phyloP scores from a whole-genome alignment of 2,113 vertebrate species.

The Malurus alboscapulatus region DNA sequence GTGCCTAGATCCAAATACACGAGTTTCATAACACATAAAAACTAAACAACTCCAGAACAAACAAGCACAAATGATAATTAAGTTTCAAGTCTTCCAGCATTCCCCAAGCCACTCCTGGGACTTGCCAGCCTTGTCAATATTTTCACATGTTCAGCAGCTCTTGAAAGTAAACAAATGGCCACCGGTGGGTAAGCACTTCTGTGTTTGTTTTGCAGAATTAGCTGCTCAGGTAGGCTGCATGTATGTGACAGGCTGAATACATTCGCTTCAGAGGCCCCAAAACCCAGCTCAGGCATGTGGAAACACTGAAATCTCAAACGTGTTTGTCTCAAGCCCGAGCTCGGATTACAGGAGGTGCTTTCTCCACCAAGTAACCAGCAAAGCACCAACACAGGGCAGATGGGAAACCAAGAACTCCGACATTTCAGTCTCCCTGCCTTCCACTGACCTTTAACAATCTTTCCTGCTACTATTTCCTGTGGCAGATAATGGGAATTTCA shows the following conservation, averaged over 20 bases:
- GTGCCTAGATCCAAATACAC: not conserved
- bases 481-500: not conserved
- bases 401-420: not conserved
- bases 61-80: not conserved
- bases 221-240: not conserved
- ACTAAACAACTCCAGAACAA: conserved; percentile 11
- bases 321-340: not conserved
- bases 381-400: not conserved
- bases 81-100: not conserved
- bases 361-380: not conserved
- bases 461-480: not conserved
- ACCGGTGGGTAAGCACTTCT: not conserved
- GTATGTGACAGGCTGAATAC: not conserved
- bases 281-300: not conserved
- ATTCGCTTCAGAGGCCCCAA: not conserved
- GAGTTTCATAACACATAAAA: conserved; percentile 14
- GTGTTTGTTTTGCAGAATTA: conserved; percentile 16
- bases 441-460: not conserved
- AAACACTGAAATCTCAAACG: not conserved
- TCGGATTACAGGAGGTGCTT: not conserved
- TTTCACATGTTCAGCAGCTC: conserved; percentile 18
- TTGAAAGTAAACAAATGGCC: conserved; percentile 22
- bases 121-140: conserved; percentile 25
- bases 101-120: not conserved
- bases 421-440: not conserved